Percentiles rank a stretch among this genome's conserved stretches.
Conservation (phyloP, 1,140 invertebrate genomes). For the Drosophila orena region DNA sequence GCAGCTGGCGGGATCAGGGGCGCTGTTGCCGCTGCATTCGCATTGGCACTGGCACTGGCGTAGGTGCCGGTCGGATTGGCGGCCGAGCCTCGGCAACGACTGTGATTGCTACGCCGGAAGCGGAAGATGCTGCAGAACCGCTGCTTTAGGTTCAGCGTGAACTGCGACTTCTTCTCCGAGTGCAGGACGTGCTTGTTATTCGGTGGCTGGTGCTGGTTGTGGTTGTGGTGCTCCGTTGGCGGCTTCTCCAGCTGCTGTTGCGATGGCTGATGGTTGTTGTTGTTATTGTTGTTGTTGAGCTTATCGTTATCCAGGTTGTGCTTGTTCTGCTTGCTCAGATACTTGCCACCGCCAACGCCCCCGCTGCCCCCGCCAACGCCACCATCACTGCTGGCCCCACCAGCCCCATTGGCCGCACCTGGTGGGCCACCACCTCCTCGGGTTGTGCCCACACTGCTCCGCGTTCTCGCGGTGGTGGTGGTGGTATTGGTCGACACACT, state of each 20-base stretch:
- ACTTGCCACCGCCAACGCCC: slow-evolving; percentile 71
- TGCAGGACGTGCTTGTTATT: slow-evolving; percentile 84
- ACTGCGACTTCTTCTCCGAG: slow-evolving; percentile 80
- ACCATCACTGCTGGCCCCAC: slow-evolving; percentile 84
- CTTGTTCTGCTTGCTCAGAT: slow-evolving; percentile 72
- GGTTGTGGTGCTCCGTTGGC: slow-evolving; percentile 31
- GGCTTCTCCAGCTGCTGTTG: slow-evolving; percentile 33
- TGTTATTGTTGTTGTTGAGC: slow-evolving; percentile 80
- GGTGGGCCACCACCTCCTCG: slow-evolving; percentile 6
- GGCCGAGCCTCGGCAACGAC: slow-evolving; percentile 64
- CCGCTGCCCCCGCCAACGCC: slow-evolving; percentile 55
- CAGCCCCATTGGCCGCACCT: slow-evolving; percentile 40
- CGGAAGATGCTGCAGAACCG: slow-evolving; percentile 94
- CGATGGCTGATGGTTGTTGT: slow-evolving; percentile 55
- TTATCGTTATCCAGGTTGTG: slow-evolving; percentile 84
- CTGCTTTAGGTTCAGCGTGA: slow-evolving; percentile 90
- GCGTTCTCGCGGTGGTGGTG: slow-evolving; percentile 64
- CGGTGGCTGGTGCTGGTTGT: slow-evolving; percentile 28
- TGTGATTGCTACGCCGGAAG: slow-evolving; percentile 87
- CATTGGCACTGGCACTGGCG: slow-evolving; percentile 6
- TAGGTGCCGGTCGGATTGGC: slow-evolving; percentile 11
- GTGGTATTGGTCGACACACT: slow-evolving; percentile 68
- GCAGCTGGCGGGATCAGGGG: slow-evolving; percentile 21
- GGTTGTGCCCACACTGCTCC: slow-evolving; percentile 59
- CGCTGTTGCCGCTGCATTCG: slow-evolving; percentile 18